Percentiles rank a stretch among this genome's conserved stretches.
Conservation (phyloP, 2,888 invertebrate species). For the Polylopha cassiicola region DNA sequence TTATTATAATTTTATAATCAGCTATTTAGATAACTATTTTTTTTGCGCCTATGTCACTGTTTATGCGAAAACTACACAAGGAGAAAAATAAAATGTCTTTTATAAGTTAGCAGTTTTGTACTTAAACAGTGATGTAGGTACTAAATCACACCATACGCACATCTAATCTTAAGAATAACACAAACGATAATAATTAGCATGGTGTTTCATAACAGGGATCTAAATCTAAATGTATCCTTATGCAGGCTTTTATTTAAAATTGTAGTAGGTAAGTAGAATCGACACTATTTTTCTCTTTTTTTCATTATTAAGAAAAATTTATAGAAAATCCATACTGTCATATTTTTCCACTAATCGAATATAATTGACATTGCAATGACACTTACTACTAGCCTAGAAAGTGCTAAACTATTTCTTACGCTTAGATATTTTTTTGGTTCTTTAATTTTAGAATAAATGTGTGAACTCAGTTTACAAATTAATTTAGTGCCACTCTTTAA, state of each 20-base stretch:
- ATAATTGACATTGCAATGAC: constrained; percentile 76
- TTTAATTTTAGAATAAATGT: constrained; percentile 42
- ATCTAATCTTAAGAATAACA: constrained; percentile 51
- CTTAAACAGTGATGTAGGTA: constrained; percentile 6
- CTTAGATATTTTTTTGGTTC: constrained; percentile 61
- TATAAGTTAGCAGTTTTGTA: constrained; percentile 10
- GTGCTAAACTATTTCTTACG: constrained; percentile 71
- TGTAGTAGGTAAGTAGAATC: constrained; percentile 37
- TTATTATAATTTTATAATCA: constrained; percentile 42
- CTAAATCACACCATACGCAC: constrained; percentile 54
- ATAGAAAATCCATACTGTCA: constrained; percentile 68
- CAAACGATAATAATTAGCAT: constrained; percentile 40
- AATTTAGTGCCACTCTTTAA: constrained; percentile 28
- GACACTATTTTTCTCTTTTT: constrained; percentile 36
- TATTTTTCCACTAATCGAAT: constrained; percentile 69
- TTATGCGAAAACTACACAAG: constrained; percentile 34
- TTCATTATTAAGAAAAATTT: constrained; percentile 51
- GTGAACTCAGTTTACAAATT: constrained; percentile 36
- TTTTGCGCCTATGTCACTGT: constrained; percentile 55
- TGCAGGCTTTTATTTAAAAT: constrained; percentile 39
- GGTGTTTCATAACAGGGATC: constrained; percentile 37
- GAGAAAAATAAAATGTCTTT: constrained; percentile 21
- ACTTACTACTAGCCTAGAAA: constrained; percentile 73
- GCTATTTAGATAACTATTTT: constrained; percentile 56
- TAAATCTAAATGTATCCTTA: constrained; percentile 40